These are phyloP conservation scores for Toxotes jaculatrix DNA, from an alignment of 2,113 vertebrate genomes.

Conservation along the genomic window DNA sequence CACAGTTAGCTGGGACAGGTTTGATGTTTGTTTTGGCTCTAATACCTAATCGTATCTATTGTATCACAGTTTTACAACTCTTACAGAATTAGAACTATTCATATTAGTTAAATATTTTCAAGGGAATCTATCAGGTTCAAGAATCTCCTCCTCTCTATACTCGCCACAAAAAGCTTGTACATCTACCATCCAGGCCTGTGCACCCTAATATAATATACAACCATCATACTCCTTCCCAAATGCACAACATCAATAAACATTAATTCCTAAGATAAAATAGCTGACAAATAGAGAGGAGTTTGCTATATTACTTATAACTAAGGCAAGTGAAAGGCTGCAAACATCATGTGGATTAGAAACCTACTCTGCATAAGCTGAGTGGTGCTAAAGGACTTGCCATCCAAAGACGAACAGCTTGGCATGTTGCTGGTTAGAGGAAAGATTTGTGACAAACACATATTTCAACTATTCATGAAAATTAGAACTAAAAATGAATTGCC, in stretches of 20 bases:
- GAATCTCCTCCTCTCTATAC: neutral
- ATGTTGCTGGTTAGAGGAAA: neutral
- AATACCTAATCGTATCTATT: too few species aligned
- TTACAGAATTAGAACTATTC: too few species aligned
- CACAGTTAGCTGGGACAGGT: neutral
- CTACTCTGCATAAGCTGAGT: neutral
- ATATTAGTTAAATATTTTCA: too few species aligned
- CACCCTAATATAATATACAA: neutral
- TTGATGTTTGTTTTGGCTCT: neutral
- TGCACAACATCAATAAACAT: neutral
- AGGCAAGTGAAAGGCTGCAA: neutral
- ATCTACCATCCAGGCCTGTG: neutral
- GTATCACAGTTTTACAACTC: too few species aligned
- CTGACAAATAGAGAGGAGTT: neutral
- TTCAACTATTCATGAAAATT: neutral
- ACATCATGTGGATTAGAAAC: conserved; percentile 5
- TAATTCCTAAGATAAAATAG: neutral
- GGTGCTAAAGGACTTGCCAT: neutral
- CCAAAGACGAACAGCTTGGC: neutral
- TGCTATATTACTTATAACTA: neutral
- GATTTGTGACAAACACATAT: neutral
- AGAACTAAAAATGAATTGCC: neutral
- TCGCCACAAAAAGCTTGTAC: neutral
- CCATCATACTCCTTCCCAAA: neutral
- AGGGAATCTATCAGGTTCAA: too few species aligned